phyloP scores from a whole-genome alignment of 2,113 vertebrate species.

The Aythya baeri region DNA sequence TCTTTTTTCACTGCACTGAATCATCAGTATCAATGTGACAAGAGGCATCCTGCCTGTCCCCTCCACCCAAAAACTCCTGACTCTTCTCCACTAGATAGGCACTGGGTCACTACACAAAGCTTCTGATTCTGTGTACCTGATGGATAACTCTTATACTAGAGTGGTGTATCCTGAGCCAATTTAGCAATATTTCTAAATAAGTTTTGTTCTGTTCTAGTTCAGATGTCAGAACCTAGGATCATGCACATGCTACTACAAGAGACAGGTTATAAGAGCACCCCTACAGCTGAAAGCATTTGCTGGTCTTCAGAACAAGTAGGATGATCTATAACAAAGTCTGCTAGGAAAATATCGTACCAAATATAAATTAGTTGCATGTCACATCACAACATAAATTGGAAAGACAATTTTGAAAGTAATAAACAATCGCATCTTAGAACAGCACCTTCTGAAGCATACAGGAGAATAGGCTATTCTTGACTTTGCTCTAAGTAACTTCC shows the following conservation, averaged over 20 bases:
- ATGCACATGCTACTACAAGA: background rate
- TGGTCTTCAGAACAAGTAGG: background rate
- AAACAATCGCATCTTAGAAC: constrained; percentile 33
- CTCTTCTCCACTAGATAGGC: background rate
- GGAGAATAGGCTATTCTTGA: constrained; percentile 25
- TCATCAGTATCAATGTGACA: background rate
- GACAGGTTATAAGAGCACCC: background rate
- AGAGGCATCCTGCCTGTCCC: background rate
- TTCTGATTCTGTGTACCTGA: background rate
- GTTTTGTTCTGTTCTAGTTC: background rate
- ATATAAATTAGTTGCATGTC: constrained; percentile 6
- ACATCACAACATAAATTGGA: constrained; percentile 27
- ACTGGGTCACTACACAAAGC: background rate
- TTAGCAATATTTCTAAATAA: background rate
- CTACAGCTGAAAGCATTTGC: background rate
- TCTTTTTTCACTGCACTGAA: background rate
- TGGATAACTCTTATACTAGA: background rate
- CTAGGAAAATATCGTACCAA: background rate
- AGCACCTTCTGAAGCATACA: background rate
- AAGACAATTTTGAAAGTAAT: constrained; percentile 37
- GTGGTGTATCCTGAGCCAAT: background rate
- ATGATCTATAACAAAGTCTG: background rate
- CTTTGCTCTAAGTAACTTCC: constrained; percentile 44
- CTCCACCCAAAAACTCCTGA: background rate
- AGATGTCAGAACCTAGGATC: background rate